Base-by-base conservation (phyloP, 2,888 invertebrate genomes). In the Malthinus flaveolus region DNA sequence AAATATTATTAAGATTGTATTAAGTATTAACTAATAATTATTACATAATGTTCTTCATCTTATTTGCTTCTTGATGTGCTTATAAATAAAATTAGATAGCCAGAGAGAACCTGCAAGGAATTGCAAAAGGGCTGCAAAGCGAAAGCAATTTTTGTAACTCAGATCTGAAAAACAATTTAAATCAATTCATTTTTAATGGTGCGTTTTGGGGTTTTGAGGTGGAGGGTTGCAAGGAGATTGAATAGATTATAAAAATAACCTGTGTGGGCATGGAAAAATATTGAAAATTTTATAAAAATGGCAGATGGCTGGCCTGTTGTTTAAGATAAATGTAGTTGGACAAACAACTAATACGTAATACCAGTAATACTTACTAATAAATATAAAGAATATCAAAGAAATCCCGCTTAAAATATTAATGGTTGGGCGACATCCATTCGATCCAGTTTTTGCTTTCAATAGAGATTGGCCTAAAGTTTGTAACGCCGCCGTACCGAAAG, bases 31-130 rank as follows among this genome's bases (percentile, higher is more conserved):
- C 8, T 7, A 42, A n/a, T n/a, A n/a, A 42, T 39, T 39, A 8
- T 42, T 5, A 4, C n/a, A 4, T 42, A 6, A 6, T 5, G 6
- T 6, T 15, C 5, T 13, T n/a, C 15, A 42, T 6, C 15, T 45
- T 45, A 59, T 50, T 47, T 42, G 15, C 6, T 45, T 47, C 48
- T 63, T 71, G 15, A 75, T 68, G 68, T 70, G 74, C 54, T 78
- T 76, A 66, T 77, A 77, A 31, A 76, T 64, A 64, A 72, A 76
- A 64, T 77, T 77, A 7, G 71, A 66, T 33, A 78, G 72, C 76
- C 78, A 77, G 33, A 78, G 52, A 45, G 70, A 68, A 9, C 78
- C 78, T 32, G 70, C 73, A 12, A 75, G 63, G 57, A 78, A 75
- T 50, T 78, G 76, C n/a, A 78, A 58, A 0, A 76, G 42, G 5